Evolutionary conservation across 1,140 invertebrate genomes (phyloP).

Genomic region (Elysia chlorotica): DNA sequence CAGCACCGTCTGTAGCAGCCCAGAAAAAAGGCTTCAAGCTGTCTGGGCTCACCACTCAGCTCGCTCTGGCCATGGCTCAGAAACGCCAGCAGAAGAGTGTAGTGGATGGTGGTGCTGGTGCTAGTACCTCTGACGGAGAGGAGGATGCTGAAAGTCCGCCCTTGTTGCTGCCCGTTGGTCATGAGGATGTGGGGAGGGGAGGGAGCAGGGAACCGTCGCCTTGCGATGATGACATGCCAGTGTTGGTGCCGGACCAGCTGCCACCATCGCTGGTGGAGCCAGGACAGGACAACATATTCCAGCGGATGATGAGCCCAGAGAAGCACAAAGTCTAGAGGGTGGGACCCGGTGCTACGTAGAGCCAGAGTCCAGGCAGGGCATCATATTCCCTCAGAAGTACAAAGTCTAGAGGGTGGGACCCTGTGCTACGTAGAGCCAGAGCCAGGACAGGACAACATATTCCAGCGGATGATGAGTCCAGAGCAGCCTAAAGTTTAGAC

Average conservation of each 20-base stretch:
- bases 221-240: slow-evolving; percentile 16
- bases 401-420: too few relatives aligned
- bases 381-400: too few relatives aligned
- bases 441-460: slow-evolving; percentile 15
- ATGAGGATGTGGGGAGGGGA: neutral
- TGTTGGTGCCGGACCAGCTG: slow-evolving; percentile 16
- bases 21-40: neutral
- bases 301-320: slow-evolving; percentile 21
- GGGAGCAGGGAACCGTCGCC: neutral
- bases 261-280: slow-evolving; percentile 14
- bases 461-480: slow-evolving; percentile 21
- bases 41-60: slow-evolving; percentile 10
- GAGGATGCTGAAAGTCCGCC: slow-evolving; percentile 9
- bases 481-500: too few relatives aligned
- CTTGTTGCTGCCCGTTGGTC: slow-evolving; percentile 6
- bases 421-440: too few relatives aligned
- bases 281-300: slow-evolving; percentile 15
- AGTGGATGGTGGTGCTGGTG: neutral
- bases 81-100: slow-evolving; percentile 4
- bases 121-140: neutral
- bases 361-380: too few relatives aligned
- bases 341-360: too few relatives aligned
- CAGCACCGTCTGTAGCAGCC: neutral
- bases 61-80: slow-evolving; percentile 8
- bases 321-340: too few relatives aligned